Percentiles rank a stretch among this genome's conserved stretches.
phyloP scores from a whole-genome alignment of 2,888 invertebrate genomes.

The Cephus pulcher region DNA sequence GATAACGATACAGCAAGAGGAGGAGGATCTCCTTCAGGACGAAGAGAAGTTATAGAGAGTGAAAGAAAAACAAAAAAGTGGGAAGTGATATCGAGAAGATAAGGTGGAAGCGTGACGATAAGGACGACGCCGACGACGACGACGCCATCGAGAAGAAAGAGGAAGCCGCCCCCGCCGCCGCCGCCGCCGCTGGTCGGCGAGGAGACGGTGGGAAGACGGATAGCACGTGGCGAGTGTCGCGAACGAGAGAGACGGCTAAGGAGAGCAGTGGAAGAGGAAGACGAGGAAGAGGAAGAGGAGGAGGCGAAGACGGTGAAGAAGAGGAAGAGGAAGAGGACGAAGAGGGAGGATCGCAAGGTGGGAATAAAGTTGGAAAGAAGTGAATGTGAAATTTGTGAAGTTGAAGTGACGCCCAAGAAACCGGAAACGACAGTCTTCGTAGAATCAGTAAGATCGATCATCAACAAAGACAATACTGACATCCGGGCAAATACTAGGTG shows the following conservation, averaged over 20 bases:
- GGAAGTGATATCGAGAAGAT: neutral
- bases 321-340: neutral
- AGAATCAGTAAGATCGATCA: neutral
- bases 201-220: neutral
- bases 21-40: neutral
- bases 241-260: neutral
- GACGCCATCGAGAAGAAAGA: neutral
- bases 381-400: neutral
- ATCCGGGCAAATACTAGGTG: neutral
- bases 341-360: neutral
- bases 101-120: neutral
- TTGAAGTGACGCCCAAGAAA: neutral
- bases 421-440: neutral
- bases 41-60: neutral
- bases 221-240: neutral
- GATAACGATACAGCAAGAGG: neutral
- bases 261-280: neutral
- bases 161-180: neutral
- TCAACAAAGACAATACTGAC: neutral
- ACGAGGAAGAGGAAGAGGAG: neutral
- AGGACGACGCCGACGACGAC: neutral
- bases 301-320: neutral
- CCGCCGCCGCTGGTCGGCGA: neutral
- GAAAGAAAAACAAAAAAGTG: neutral
- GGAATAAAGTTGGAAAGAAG: neutral